Conservation (phyloP, 2,797 vertebrate species). For the Pagetopsis macropterus region DNA sequence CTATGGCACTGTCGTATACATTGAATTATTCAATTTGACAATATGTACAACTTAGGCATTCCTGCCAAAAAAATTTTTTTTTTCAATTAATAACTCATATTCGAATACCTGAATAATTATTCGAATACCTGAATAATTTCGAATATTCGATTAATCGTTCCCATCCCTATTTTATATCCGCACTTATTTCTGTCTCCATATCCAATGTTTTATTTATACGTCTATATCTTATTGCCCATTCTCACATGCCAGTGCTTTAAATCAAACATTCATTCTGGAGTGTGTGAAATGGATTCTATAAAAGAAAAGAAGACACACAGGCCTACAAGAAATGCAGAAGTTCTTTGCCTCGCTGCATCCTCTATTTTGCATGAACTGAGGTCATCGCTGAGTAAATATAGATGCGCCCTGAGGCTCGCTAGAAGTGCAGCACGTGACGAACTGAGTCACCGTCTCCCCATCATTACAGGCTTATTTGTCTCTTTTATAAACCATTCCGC, state of each 20-base stretch:
- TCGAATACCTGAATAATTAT: too few species aligned
- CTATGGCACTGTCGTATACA: too few species aligned
- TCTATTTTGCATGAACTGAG: slow-evolving; percentile 43
- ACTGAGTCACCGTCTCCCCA: slow-evolving; percentile 39
- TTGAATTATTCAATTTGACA: too few species aligned
- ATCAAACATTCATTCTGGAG: slow-evolving; percentile 6
- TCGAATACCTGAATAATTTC: too few species aligned
- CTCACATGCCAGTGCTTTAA: not conserved
- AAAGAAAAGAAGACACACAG: slow-evolving; percentile 17
- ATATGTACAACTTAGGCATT: too few species aligned
- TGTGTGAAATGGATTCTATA: not conserved
- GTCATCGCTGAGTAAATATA: slow-evolving; percentile 71
- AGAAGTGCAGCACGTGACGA: slow-evolving; percentile 53
- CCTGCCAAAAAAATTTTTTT: too few species aligned
- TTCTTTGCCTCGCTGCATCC: slow-evolving; percentile 16
- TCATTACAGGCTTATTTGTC: slow-evolving; percentile 50
- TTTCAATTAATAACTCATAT: too few species aligned
- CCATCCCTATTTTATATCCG: not conserved
- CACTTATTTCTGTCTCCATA: not conserved
- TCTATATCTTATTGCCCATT: not conserved
- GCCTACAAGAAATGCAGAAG: slow-evolving; percentile 23
- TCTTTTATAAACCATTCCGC: slow-evolving; percentile 23
- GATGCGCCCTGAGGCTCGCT: slow-evolving; percentile 58
- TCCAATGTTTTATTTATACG: not conserved
- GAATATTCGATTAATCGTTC: too few species aligned